Base-by-base conservation (phyloP, 2,797 vertebrate species). In the Gadopsis bispinosus region DNA sequence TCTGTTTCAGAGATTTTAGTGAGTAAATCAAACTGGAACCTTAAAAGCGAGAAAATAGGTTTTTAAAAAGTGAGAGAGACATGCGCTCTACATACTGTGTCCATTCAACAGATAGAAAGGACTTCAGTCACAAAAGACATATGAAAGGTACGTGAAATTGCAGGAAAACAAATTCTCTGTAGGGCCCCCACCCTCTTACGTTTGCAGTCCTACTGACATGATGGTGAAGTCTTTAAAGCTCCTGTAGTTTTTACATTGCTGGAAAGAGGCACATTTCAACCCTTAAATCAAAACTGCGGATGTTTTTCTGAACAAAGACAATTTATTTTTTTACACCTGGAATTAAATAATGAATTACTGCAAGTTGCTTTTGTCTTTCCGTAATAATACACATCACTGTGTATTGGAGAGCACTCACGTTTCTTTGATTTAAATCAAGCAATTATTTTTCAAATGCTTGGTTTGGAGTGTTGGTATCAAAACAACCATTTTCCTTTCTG, bases 351-450 rank as follows among this genome's bases (percentile, higher is more conserved):
- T 35, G 16, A 39, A 70, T 79, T 54, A 56, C n/a, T 33, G 12
- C 14, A 60, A 61, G 61, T 39, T 41, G 12, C 9, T 72, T 75
- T 69, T 31, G 41, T n/a, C 2, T 67, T 37, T 35, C 12, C 43
- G 19, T 31, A 26, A 45, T 72, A 75, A 45, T 11, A 7, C 37
- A 39, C 41, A 45, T 67, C 43, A 39, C 20, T 59, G 53, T 74
- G 65, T 68, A 77, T 22, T 75, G 29, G 39, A 39, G 33, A 55
- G 47, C 29, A 51, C 33, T 56, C 8, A 6, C n/a, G 48, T 53
- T 26, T 8, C 14, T 63, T 59, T 51, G 2, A 76, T 69, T 55
- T 66, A 20, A 77, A 78, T 66, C 20, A 70, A 53, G 45, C 14
- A 14, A 13, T 26, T 31, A 66, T 74, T 50, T 68, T 60, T 60